phyloP scores from a whole-genome alignment of 2,888 invertebrate species.

The Orchesellides sinensis region DNA sequence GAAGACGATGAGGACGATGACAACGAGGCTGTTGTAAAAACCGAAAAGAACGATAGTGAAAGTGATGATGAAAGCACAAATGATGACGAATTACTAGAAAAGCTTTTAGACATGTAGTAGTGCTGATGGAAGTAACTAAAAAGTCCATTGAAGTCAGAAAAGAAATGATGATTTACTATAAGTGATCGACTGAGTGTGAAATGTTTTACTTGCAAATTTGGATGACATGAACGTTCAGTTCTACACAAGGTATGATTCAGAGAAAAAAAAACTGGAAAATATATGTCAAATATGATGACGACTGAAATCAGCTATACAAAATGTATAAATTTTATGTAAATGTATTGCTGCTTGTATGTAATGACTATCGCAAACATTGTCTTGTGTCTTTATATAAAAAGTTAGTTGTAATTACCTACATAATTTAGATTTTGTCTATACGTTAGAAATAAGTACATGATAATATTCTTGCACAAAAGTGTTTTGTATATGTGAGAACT shows the following conservation, averaged over 20 bases:
- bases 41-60: slow-evolving; percentile 56
- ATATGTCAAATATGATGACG: slow-evolving; percentile 50
- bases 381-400: neutral
- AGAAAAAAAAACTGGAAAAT: slow-evolving; percentile 1
- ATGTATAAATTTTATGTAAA: slow-evolving; percentile 20
- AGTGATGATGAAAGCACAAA: slow-evolving; percentile 51
- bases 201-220: slow-evolving; percentile 55
- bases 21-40: slow-evolving; percentile 3
- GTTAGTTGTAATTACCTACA: neutral
- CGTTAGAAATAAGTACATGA: too few relatives aligned
- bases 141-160: too few relatives aligned
- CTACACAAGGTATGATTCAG: neutral
- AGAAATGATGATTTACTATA: neutral
- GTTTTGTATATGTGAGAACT: neutral
- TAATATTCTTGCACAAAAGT: slow-evolving; percentile 30
- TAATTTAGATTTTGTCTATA: neutral
- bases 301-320: slow-evolving; percentile 45
- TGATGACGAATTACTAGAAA: slow-evolving; percentile 48
- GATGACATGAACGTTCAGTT: slow-evolving; percentile 35
- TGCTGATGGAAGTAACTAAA: too few relatives aligned
- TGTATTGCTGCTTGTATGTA: slow-evolving; percentile 39
- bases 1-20: slow-evolving; percentile 35
- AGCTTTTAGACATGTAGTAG: slow-evolving; percentile 57
- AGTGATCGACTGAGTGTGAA: slow-evolving; percentile 52
- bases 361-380: neutral